These are phyloP conservation scores for Puffinus mauretanicus DNA, from an alignment of 2,113 vertebrate species.

Conservation along the genomic window DNA sequence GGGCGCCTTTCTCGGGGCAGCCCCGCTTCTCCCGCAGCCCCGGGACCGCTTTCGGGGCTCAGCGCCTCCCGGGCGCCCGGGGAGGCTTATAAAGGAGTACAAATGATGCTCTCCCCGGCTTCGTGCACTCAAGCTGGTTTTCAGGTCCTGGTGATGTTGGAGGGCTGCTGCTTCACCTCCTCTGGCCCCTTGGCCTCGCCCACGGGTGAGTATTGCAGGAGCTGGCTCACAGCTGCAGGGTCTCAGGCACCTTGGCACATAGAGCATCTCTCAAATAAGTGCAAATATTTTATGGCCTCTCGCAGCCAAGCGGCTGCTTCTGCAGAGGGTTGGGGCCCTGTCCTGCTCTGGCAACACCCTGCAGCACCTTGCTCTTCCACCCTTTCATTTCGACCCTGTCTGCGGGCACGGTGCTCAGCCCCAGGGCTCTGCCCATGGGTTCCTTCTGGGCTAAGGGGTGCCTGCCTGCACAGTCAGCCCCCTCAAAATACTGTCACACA, in stretches of 20 bases:
- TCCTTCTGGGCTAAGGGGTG: not conserved
- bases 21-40: not conserved
- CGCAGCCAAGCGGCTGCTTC: accelerated
- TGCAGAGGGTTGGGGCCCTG: too few relatives aligned
- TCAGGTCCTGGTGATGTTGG: too few relatives aligned
- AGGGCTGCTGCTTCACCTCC: not conserved
- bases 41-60: too few relatives aligned
- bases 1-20: not conserved
- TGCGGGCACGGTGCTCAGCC: not conserved
- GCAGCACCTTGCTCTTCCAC: not conserved
- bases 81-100: accelerated
- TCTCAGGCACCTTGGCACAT: accelerated
- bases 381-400: accelerated
- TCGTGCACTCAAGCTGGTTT: accelerated
- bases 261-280: not conserved
- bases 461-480: not conserved
- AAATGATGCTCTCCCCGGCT: accelerated
- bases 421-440: accelerated
- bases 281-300: accelerated
- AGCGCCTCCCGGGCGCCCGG: accelerated
- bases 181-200: not conserved
- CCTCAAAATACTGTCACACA: not conserved
- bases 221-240: accelerated
- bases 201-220: accelerated
- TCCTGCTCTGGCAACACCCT: not conserved